Evolutionary conservation across 2,113 vertebrate genomes (phyloP).

Genomic region (Thamnaconus septentrionalis): DNA sequence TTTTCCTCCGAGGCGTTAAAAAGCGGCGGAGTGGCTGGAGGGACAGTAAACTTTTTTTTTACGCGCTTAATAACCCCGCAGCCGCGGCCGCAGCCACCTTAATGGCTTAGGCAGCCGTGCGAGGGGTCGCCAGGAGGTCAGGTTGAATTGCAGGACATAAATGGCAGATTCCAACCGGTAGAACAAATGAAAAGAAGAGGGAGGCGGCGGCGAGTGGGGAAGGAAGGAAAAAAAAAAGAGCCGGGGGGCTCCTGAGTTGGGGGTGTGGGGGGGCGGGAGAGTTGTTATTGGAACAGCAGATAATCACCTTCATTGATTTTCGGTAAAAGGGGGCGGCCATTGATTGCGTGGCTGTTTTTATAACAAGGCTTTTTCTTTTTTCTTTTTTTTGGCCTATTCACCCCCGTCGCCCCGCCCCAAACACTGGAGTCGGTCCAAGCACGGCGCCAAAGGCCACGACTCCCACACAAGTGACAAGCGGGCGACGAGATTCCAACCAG

Average conservation of each 20-base stretch:
- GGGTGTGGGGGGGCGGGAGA: slow-evolving; percentile 46
- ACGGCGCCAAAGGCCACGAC: slow-evolving; percentile 50
- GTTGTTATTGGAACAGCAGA: slow-evolving; percentile 62
- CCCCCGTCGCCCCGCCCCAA: slow-evolving; percentile 51
- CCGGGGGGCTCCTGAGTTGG: slow-evolving; percentile 51
- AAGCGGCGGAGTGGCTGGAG: slow-evolving; percentile 65
- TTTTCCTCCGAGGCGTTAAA: slow-evolving; percentile 61
- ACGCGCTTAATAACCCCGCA: slow-evolving; percentile 69
- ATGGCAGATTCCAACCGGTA: slow-evolving; percentile 63
- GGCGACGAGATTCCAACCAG: slow-evolving; percentile 45
- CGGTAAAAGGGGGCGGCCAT: slow-evolving; percentile 57
- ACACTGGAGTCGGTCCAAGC: slow-evolving; percentile 34
- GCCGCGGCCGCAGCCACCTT: slow-evolving; percentile 66
- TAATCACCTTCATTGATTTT: slow-evolving; percentile 71
- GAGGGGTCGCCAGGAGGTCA: slow-evolving; percentile 73
- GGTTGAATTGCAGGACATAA: slow-evolving; percentile 78
- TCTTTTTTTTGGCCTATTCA: slow-evolving; percentile 54
- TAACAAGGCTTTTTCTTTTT: slow-evolving; percentile 27
- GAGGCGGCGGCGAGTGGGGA: neutral
- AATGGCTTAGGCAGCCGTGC: slow-evolving; percentile 69
- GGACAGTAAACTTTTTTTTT: slow-evolving; percentile 71
- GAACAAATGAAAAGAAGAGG: slow-evolving; percentile 66
- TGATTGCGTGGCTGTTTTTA: slow-evolving; percentile 58
- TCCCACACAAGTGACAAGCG: slow-evolving; percentile 58
- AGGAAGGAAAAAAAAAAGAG: slow-evolving; percentile 2